Base-by-base conservation (phyloP, 2,888 invertebrate genomes). In the Arenicola marina region DNA sequence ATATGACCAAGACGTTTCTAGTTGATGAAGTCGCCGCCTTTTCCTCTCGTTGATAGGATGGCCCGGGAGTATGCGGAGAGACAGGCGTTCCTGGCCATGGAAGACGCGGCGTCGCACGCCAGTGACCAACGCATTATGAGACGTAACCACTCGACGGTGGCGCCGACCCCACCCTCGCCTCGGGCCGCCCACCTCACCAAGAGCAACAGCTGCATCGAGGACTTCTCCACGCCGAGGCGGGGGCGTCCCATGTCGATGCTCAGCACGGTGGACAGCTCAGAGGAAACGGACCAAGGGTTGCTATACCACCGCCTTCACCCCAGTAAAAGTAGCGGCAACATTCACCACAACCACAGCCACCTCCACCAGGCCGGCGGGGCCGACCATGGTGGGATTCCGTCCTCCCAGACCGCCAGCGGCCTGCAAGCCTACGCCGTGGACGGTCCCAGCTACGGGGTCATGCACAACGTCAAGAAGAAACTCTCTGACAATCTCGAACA, bases 401-500 rank as follows among this genome's bases (percentile, higher is more conserved):
- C 24, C 15, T 48, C 48, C 15, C 11, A 48, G 48, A 48, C n/a
- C 26, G 7, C 7, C 48, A 21, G 18, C n/a, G 26, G 24, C 48
- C 26, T 48, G 7, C 48, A 48, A 24, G 7, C 15, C n/a, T n/a
- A 24, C 24, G 48, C 48, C 26, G 48, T n/a, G 24, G n/a, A 48
- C n/a, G 18, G 24, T 24, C 18, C 15, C 15, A 11, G 26, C 21
- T n/a, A 59, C 38, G 34, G 60, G 31, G 56, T 60, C 44, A 63
- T 63, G 56, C 15, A 45, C 45, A 57, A 65, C 59, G 55, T 65
- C 58, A 31, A 44, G 44, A 53, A 58, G 32, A 45, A 46, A 26
- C 46, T 65, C 62, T 56, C 57, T 24, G 46, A 59, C 46, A 65
- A 65, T 32, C 44, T 60, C n/a, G 54, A 60, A 43, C 60, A 60